Evolutionary conservation across 2,888 invertebrate species (phyloP), one percentile per base, ranked within the genome.

Genomic region (Meghimatium bilineatum): DNA sequence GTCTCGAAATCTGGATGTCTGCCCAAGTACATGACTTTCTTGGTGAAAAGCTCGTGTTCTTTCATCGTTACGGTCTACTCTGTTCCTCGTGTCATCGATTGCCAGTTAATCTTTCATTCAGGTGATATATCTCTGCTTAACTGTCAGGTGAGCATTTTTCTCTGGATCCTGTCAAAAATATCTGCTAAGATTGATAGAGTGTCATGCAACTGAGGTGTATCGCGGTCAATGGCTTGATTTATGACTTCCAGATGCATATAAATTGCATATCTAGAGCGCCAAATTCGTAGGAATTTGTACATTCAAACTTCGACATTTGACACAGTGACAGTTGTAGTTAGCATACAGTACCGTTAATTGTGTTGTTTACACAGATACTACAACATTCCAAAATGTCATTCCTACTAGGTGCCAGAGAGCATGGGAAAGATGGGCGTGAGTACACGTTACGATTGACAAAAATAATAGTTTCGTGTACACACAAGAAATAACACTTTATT

Each of bases 151-250:
- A 52, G 10, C 17, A 32, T 52, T 44, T 71, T 74, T 52, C 52
- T 74, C 74, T 52, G 32, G 5, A 20, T 49, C 17, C 52, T 74
- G 74, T 52, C 74, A 74, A 32, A 14, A 74, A 52, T 74, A 52
- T 74, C 52, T 32, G 52, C 74, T 20, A 10, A n/a, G 49, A 0
- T 17, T 52, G 52, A 74, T 74, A 52, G 17, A 2, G 32, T 74
- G 52, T 74, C 74, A 29, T 0, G n/a, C 1, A 38, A 8, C 8
- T 1, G 71, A 29, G 71, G 71, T 71, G 34, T 32, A 52, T 74
- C 32, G 52, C 5, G 74, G 29, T 52, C 74, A 74, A 20, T 32
- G 20, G 52, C 29, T 8, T 32, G 52, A 32, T 74, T 32, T 74
- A 10, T 74, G 52, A 49, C 20, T 44, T 44, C 44, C 44, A 34